Conservation (phyloP, 64 coral and sea anemone species). For the Hydrozoanthus tunicans region DNA sequence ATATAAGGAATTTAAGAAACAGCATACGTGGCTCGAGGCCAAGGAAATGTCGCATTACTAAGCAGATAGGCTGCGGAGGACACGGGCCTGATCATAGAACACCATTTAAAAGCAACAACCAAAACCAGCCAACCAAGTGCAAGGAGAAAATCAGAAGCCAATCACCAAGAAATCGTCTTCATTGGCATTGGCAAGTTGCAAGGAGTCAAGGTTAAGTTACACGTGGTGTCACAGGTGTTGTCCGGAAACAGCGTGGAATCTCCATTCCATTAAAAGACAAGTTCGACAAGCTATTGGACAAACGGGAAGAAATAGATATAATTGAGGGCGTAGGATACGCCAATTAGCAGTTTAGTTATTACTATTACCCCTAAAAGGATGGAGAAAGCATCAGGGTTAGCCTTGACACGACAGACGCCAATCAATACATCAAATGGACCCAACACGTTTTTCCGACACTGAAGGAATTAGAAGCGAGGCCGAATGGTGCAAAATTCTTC, state of each 20-base stretch:
- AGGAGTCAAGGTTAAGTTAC: constrained; percentile 50
- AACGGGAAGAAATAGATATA: neutral
- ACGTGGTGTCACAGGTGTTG: neutral
- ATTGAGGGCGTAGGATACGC: constrained; percentile 7
- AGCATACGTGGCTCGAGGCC: constrained; percentile 39
- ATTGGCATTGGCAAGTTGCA: constrained; percentile 39
- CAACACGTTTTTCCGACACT: constrained; percentile 43
- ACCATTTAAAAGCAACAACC: constrained; percentile 4
- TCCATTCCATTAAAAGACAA: neutral
- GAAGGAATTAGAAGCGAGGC: constrained; percentile 32
- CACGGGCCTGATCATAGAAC: constrained; percentile 37
- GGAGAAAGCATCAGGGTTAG: constrained; percentile 52
- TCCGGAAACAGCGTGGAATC: neutral
- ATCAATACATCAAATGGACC: constrained; percentile 57
- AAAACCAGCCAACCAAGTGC: neutral
- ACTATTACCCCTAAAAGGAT: constrained; percentile 24
- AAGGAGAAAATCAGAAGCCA: neutral
- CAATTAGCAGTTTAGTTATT: constrained; percentile 18
- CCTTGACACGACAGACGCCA: constrained; percentile 33
- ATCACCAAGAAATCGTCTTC: neutral
- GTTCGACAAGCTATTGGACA: constrained; percentile 15
- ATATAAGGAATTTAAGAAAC: constrained; percentile 15
- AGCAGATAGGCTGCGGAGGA: constrained; percentile 5
- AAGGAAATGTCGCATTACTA: constrained; percentile 40
- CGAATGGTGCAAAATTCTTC: constrained; percentile 49